Evolutionary conservation across 2,888 invertebrate genomes (phyloP), one percentile per base, ranked within the genome.

Genomic region (Elegia similella): DNA sequence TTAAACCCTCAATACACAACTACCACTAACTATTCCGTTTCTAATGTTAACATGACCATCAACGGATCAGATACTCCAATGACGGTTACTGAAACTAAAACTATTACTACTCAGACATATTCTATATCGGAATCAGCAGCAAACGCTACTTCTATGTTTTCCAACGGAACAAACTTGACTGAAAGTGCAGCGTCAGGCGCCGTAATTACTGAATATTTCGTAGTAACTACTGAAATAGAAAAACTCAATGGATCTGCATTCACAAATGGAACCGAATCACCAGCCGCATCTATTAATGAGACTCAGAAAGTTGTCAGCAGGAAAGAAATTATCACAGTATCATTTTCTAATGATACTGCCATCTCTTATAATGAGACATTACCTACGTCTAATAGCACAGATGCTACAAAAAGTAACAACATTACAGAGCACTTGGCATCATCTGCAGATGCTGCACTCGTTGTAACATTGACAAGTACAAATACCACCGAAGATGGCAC

Each of bases 101-200:
- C 7, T 30, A 16, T 54, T 15, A 43, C 53, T 30, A 54, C 53
- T 15, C 50, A 50, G 16, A 50, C 34, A 16, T 50, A 34, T 7
- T 16, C 50, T 0, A 16, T 50, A 38, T 50, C 50, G 0, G 34
- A 50, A 34, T 50, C 50, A 17, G 50, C 50, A 34, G 50, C 50
- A 17, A 50, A 50, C 12, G 34, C 50, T n/a, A 30, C 47, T 48
- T 30, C 47, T 12, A 2, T 50, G 1, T 38, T 34, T 38, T 43
- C 15, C 17, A 55, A 44, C 32, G 32, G 12, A 7, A 55, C 54
- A 10, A 53, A 53, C 38, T 38, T 38, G n/a, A 12, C 10, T 1
- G 38, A 38, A 38, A 38, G 38, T 38, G 38, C 38, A 38, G n/a
- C 38, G 5, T 38, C 38, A n/a, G 38, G 38, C 5, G 38, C 38